Conservation (phyloP, 2,797 vertebrate genomes). For the Rousettus madagascariensis region DNA sequence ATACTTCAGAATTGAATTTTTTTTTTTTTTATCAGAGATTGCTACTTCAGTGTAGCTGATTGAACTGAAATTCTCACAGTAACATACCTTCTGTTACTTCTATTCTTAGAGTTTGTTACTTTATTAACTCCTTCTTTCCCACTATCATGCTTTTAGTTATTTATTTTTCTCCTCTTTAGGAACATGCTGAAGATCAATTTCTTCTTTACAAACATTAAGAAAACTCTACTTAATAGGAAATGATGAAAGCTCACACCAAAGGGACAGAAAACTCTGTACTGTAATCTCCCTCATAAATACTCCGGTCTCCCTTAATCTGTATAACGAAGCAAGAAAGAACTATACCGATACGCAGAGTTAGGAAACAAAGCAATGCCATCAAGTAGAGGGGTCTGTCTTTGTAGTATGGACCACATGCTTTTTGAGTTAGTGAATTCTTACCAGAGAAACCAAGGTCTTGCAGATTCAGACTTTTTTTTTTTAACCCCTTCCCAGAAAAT, state of each 20-base stretch:
- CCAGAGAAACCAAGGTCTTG: background rate
- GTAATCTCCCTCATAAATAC: background rate
- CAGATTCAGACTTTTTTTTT: background rate
- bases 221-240: background rate
- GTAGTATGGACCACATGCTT: background rate
- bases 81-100: background rate
- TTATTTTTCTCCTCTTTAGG: background rate
- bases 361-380: background rate
- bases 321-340: background rate
- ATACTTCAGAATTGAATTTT: background rate
- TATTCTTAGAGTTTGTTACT: background rate
- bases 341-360: no score
- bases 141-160: background rate
- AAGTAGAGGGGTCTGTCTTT: background rate
- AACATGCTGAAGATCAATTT: background rate
- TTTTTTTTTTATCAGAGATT: background rate
- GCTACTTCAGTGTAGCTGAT: background rate
- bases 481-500: background rate
- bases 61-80: conserved; percentile 3
- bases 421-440: background rate
- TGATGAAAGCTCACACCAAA: background rate
- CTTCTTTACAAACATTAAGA: background rate
- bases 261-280: background rate
- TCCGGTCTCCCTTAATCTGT: background rate
- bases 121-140: background rate